Conservation (phyloP, 2,113 vertebrate species). For the Gambusia holbrooki region DNA sequence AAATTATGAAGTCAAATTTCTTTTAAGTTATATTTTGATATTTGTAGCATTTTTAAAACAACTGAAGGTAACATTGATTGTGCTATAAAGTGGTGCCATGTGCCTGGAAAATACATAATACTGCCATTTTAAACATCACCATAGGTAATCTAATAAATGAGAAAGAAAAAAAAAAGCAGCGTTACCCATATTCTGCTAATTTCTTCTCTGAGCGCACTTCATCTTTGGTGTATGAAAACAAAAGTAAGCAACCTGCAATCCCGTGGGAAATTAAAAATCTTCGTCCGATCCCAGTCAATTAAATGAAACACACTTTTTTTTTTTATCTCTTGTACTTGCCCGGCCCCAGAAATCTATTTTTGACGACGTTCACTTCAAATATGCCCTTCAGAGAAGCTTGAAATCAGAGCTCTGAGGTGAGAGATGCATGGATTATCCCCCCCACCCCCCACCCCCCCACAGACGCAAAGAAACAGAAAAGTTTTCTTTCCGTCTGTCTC, state of each 20-base stretch:
- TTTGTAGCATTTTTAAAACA: no score
- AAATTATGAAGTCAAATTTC: no score
- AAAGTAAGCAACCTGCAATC: constrained; percentile 70
- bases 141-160: constrained; percentile 70
- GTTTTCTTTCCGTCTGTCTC: constrained; percentile 72
- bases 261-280: constrained; percentile 76
- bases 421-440: constrained; percentile 6
- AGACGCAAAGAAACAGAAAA: constrained; percentile 46
- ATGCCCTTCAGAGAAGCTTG: constrained; percentile 18
- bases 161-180: constrained; percentile 19
- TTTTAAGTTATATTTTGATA: no score
- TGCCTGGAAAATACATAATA: no score
- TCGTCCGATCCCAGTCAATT: constrained; percentile 76
- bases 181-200: constrained; percentile 48
- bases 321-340: constrained; percentile 33
- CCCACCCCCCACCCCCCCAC: background rate
- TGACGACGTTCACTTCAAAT: constrained; percentile 21
- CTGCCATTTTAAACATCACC: constrained; percentile 60
- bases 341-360: constrained; percentile 63
- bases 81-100: no score
- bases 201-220: constrained; percentile 59
- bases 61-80: no score
- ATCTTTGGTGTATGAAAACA: constrained; percentile 63
- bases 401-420: constrained; percentile 11
- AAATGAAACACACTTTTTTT: constrained; percentile 67